Evolutionary conservation across 2,888 invertebrate genomes (phyloP).

Genomic region (Sphaerophoria taeniata): DNA sequence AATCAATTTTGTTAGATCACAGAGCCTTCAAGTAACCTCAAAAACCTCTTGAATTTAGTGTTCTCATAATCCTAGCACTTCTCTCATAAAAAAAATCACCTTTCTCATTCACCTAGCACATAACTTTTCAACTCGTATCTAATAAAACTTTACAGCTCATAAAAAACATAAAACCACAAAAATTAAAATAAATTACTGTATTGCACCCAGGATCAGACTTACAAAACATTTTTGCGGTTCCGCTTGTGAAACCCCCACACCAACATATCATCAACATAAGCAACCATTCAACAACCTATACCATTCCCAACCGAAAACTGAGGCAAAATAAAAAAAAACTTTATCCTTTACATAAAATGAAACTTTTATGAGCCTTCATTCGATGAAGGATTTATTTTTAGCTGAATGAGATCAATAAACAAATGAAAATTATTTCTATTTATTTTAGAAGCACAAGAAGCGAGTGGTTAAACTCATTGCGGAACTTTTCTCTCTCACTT

Average conservation of each 20-base stretch:
- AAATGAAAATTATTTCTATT: slow-evolving; percentile 63
- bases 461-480: slow-evolving; percentile 47
- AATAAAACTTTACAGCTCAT: slow-evolving; percentile 29
- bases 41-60: not conserved
- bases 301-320: not conserved
- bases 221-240: slow-evolving; percentile 9
- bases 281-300: slow-evolving; percentile 3
- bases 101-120: not conserved
- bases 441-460: not conserved
- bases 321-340: no score
- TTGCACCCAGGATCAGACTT: slow-evolving; percentile 29
- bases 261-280: not conserved
- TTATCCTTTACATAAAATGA: slow-evolving; percentile 40
- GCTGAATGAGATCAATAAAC: slow-evolving; percentile 65
- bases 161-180: slow-evolving; percentile 30
- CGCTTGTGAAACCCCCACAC: slow-evolving; percentile 8
- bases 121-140: no score
- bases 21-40: no score
- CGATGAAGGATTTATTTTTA: slow-evolving; percentile 44
- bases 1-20: no score
- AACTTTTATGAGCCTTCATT: slow-evolving; percentile 39
- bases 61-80: not conserved
- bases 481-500: no score
- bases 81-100: not conserved
- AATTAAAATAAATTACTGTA: slow-evolving; percentile 39